Conservation (phyloP, 2,888 invertebrate genomes). For the Eucriotettix oculatus region DNA sequence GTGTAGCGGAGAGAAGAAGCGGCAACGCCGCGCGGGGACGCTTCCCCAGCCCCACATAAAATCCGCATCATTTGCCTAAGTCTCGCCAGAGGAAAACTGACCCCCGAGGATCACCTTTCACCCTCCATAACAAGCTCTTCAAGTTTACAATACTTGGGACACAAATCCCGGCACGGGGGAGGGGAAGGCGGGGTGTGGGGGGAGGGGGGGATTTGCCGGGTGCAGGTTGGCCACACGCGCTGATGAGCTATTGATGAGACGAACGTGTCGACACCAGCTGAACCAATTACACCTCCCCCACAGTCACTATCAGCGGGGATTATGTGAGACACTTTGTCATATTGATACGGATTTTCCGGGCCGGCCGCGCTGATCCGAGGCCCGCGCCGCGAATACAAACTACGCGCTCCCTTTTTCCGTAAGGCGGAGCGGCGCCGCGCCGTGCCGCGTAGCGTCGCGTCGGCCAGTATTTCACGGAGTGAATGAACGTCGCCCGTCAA, state of each 20-base stretch:
- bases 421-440: too few species aligned
- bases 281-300: slow-evolving; percentile 36
- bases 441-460: too few species aligned
- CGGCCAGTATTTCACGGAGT: too few species aligned
- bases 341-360: slow-evolving; percentile 27
- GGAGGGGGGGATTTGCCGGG: slow-evolving; percentile 11
- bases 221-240: slow-evolving; percentile 22
- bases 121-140: not conserved
- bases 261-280: slow-evolving; percentile 42
- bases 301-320: slow-evolving; percentile 8
- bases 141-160: slow-evolving; percentile 3
- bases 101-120: too few species aligned
- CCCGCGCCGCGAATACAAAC: not conserved
- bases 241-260: slow-evolving; percentile 47
- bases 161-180: not conserved
- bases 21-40: too few species aligned
- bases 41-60: not conserved
- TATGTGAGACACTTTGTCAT: slow-evolving; percentile 23
- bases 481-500: too few species aligned
- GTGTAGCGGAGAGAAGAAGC: too few species aligned
- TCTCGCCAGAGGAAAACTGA: not conserved
- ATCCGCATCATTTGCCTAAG: not conserved
- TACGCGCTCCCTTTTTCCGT: not conserved
- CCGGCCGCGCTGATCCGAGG: slow-evolving; percentile 4
- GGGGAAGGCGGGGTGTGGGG: not conserved